Evolutionary conservation across 2,113 vertebrate genomes (phyloP), one percentile per base, ranked within the genome.

Genomic region (Hippocampus abdominalis): DNA sequence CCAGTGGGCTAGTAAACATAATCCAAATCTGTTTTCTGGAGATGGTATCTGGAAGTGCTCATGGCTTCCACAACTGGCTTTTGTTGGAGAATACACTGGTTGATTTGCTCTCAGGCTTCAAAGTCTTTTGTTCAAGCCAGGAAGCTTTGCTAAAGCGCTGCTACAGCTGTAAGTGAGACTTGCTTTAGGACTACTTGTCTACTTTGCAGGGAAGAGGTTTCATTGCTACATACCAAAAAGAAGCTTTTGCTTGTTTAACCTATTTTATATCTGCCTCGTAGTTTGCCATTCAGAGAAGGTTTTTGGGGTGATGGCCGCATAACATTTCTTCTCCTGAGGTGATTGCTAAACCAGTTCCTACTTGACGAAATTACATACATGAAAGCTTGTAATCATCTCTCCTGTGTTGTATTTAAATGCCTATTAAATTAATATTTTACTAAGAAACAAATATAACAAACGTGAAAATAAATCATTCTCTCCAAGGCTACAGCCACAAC

Each of bases 21-120:
- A 80, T 74, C 74, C 72, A 87, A 82, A 86, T 82, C 73, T 63
- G 5, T 61, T 87, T 86, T 84, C 83, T 88, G 85, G 74, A 84
- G 86, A 75, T 87, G 82, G 64, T 90, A 84, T 87, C 80, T 86
- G 84, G 83, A 81, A 87, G 80, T 87, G 86, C 87, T 90, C 86
- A 88, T 80, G 80, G 74, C 77, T 75, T 78, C 71, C 86, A 89
- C 88, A 88, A 82, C 81, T 79, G 85, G 76, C 86, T 86, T 88
- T 92, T 90, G 89, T 91, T 84, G 75, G 83, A 82, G 87, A 89
- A 87, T 86, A 84, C 21, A 61, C 69, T 68, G 68, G 70, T 44
- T 78, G 85, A 91, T 91, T 90, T 89, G 82, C 87, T 89, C 86
- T 83, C 84, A 70, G 79, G 78, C 79, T 88, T 88, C 82, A 87